Base-by-base conservation (phyloP, 2,797 vertebrate genomes). In the Sebastes hubbsi region DNA sequence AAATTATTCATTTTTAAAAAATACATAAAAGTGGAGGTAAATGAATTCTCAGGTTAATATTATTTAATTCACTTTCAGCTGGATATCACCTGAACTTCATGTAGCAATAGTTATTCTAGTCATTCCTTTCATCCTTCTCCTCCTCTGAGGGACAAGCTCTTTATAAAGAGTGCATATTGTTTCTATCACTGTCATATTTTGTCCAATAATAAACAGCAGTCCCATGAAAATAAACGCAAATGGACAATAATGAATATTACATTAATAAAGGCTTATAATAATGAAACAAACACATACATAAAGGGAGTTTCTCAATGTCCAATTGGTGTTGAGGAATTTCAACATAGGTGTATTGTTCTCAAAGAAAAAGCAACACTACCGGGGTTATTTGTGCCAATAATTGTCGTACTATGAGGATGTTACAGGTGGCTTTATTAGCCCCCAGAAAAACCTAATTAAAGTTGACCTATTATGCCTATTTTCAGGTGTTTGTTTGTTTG, bases 361-460 rank as follows among this genome's bases (percentile, higher is more conserved):
- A 1, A 61, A 59, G 36, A 62, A 22, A 49, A 29, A 9, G 24
- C 24, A 42, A 13, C 1, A 25, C 22, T 70, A 10, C 13, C 1
- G n/a, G 22, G 0, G 32, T 4, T 42, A 42, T 30, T 22, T 22
- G 20, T 6, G 11, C 2, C 6, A 2, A 54, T 14, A 2, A 42
- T 11, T 29, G 12, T 29, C 2, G 1, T 55, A 8, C 25, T 29
- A 29, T 38, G 32, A 55, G 1, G 29, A 34, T 5, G 55, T 65
- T 16, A 1, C 32, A n/a, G 2, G 11, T 29, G 24, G 18, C 20
- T 54, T 75, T 56, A 10, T 46, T 29, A 0, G 0, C 1, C 6
- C 6, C 5, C 29, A 34, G 14, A 72, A 52, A 62, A 49, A 20
- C 46, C 46, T 49, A 49, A 49, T 18, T 8, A 49, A 49, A 49